Evolutionary conservation across 92 coral and sea anemone species (phyloP).

Genomic region (Parazoanthus darwini): DNA sequence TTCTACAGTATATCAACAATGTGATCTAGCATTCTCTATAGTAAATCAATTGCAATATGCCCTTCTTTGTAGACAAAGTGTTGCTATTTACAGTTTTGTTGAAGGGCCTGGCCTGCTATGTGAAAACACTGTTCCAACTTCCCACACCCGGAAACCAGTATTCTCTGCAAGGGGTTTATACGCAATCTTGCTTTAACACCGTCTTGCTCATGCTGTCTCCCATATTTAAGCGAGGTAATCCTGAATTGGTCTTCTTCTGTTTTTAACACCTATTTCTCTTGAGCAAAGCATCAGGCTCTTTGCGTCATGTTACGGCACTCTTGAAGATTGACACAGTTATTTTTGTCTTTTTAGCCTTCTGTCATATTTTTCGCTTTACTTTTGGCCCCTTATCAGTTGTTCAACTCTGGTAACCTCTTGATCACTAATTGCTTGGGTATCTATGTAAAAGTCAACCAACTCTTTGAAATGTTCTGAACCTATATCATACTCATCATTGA

Average conservation of each 20-base stretch:
- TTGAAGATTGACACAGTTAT: conserved; percentile 61
- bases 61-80: no score
- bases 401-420: conserved; percentile 50
- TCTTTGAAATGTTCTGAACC: no score
- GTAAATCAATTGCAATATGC: no score
- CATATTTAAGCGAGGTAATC: conserved; percentile 3
- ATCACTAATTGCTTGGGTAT: no score
- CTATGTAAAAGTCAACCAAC: no score
- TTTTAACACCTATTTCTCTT: conserved; percentile 51
- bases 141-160: conserved; percentile 42
- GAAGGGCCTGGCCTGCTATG: conserved; percentile 2
- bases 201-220: conserved; percentile 33
- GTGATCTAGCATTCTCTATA: no score
- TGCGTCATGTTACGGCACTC: conserved; percentile 35
- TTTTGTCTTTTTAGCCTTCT: conserved; percentile 38
- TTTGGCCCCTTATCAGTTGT: conserved; percentile 58
- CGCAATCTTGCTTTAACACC: conserved; percentile 48
- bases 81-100: no score
- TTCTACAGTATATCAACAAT: no score
- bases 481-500: conserved; percentile 1
- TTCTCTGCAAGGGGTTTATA: conserved; percentile 29
- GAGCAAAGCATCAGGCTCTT: conserved; percentile 57
- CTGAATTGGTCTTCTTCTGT: not conserved
- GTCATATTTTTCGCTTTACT: conserved; percentile 39
- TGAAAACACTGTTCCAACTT: conserved; percentile 64